These are phyloP conservation scores for Pedionomus torquatus DNA, from an alignment of 2,113 vertebrate genomes.

Conservation along the genomic window DNA sequence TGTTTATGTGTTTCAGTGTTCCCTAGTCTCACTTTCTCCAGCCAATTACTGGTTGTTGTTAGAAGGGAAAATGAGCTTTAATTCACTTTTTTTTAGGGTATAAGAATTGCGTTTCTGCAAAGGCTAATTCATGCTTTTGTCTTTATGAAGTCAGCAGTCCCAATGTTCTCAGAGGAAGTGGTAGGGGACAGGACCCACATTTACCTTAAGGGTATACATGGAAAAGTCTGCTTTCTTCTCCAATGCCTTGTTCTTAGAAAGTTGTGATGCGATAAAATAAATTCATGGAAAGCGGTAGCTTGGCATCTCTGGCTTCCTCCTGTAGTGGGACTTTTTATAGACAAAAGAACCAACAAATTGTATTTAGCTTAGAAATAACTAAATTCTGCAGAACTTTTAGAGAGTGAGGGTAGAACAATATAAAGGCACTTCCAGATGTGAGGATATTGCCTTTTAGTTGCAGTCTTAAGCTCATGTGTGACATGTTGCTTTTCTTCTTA, in stretches of 20 bases:
- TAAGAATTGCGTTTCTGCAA: background rate
- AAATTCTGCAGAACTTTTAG: background rate
- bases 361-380: background rate
- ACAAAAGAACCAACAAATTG: background rate
- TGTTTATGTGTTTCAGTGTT: background rate
- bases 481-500: background rate
- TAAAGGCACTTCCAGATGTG: background rate
- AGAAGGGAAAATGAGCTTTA: background rate
- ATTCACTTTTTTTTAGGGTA: background rate
- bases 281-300: background rate
- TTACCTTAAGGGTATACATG: background rate
- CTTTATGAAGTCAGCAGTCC: background rate
- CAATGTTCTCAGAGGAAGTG: background rate
- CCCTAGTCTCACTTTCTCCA: background rate
- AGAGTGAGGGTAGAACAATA: background rate
- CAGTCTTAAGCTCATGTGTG: background rate
- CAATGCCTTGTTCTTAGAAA: background rate
- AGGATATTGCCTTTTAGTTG: background rate
- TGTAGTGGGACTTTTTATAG: background rate
- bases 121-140: background rate
- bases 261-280: background rate
- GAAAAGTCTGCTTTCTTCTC: background rate
- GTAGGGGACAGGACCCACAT: fast-evolving
- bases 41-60: background rate
- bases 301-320: background rate